These are phyloP conservation scores for Edolisoma coerulescens DNA, from an alignment of 2,113 vertebrate species.

Conservation along the genomic window DNA sequence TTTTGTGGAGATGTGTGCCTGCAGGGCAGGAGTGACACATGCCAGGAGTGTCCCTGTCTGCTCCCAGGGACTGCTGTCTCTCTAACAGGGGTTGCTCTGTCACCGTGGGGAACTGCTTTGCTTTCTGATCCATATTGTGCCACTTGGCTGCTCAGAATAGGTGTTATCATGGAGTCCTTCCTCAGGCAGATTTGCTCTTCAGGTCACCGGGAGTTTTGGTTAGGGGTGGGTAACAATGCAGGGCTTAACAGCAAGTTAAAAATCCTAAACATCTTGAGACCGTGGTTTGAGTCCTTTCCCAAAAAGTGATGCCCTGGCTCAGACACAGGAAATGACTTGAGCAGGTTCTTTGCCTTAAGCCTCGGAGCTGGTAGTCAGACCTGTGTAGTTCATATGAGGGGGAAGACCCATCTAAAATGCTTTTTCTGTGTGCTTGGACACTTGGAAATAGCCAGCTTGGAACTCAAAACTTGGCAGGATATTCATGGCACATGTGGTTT, in stretches of 20 bases:
- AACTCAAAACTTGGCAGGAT: background rate
- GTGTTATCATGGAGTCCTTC: background rate
- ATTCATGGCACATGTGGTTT: background rate
- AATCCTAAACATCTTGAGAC: background rate
- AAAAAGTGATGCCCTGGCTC: background rate
- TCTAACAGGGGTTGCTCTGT: background rate
- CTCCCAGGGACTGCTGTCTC: background rate
- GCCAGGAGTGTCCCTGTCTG: background rate
- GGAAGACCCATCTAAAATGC: background rate
- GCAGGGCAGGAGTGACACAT: background rate
- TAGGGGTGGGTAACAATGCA: background rate
- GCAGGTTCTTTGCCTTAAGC: background rate
- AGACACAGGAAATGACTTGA: background rate
- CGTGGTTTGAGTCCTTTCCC: background rate
- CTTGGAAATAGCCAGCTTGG: background rate
- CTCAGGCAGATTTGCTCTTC: background rate
- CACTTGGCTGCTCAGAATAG: background rate
- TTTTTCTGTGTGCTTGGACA: background rate
- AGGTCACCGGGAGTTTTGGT: background rate
- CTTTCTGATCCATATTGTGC: background rate
- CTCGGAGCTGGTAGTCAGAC: background rate
- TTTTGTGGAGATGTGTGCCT: background rate
- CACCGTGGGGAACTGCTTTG: background rate
- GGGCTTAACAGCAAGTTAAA: background rate
- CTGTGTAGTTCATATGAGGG: background rate